Conservation (phyloP, 2,113 vertebrate genomes). For the Isichthys henryi region DNA sequence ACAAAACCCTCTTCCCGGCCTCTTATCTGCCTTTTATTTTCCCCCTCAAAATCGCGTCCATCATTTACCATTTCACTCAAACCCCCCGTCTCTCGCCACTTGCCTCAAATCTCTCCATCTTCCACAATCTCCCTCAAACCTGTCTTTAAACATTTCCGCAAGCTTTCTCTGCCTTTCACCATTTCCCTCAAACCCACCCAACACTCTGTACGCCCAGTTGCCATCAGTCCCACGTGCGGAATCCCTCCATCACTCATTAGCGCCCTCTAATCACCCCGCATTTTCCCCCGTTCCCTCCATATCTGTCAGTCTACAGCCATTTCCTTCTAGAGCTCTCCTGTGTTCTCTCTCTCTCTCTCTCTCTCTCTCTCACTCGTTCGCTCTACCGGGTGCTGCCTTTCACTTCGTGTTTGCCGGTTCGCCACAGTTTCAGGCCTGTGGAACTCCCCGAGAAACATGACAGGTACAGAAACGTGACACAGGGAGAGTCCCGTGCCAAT, state of each 20-base stretch:
- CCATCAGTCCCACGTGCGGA: neutral
- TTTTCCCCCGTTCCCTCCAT: neutral
- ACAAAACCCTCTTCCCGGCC: slow-evolving; percentile 27
- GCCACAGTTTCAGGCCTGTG: slow-evolving; percentile 11
- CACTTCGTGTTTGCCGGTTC: neutral
- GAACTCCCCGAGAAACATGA: slow-evolving; percentile 43
- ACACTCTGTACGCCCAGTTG: neutral
- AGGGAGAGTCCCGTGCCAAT: neutral
- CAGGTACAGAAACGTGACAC: slow-evolving; percentile 34
- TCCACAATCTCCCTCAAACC: slow-evolving; percentile 37
- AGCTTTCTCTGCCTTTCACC: neutral
- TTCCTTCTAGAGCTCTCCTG: neutral
- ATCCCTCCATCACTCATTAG: slow-evolving; percentile 27
- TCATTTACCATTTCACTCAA: slow-evolving; percentile 25
- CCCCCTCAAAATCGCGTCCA: slow-evolving; percentile 36
- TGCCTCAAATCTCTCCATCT: slow-evolving; percentile 30
- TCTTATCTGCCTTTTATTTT: slow-evolving; percentile 44
- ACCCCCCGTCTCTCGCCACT: slow-evolving; percentile 32
- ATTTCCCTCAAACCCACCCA: neutral
- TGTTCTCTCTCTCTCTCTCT: neutral
- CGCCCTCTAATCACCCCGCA: slow-evolving; percentile 24
- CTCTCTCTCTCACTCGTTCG: neutral
- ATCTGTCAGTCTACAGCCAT: neutral
- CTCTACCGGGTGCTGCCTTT: neutral
- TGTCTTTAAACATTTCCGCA: neutral